Evolutionary conservation across 2,888 invertebrate genomes (phyloP).

Genomic region (Polylopha cassiicola): DNA sequence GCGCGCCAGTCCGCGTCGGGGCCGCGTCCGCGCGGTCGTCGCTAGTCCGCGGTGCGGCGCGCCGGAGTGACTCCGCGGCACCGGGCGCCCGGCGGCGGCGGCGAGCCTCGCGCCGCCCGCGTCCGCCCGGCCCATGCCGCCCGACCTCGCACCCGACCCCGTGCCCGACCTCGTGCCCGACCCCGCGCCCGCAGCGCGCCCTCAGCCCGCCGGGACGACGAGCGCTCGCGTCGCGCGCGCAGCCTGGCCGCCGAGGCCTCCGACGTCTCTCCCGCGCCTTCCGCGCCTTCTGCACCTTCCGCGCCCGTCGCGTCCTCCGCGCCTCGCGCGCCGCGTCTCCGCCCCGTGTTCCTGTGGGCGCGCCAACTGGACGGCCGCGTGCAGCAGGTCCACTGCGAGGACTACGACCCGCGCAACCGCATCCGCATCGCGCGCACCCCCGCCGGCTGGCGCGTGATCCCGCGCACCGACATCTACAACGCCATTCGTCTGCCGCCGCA

Average conservation of each 20-base stretch:
- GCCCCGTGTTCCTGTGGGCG: constrained; percentile 91
- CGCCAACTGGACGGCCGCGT: constrained; percentile 88
- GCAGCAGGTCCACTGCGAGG: constrained; percentile 90
- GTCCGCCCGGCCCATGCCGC: constrained; percentile 81
- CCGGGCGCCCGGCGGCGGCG: constrained; percentile 70
- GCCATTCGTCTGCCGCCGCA: constrained; percentile 55
- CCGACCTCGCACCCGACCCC: constrained; percentile 39
- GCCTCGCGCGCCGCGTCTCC: constrained; percentile 75
- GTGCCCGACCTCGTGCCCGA: constrained; percentile 41
- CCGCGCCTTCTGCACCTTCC: constrained; percentile 57
- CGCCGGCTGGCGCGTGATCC: constrained; percentile 89
- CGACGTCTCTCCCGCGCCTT: constrained; percentile 69
- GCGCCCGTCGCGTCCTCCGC: constrained; percentile 28
- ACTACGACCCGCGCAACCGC: constrained; percentile 90
- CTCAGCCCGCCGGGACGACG: constrained; percentile 79
- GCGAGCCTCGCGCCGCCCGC: constrained; percentile 73
- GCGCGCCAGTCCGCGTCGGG: constrained; percentile 66
- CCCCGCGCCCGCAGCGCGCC: too few species aligned
- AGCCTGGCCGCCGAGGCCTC: constrained; percentile 55
- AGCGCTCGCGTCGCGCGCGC: constrained; percentile 48
- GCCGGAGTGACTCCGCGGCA: constrained; percentile 69
- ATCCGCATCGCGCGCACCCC: constrained; percentile 89
- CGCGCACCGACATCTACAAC: constrained; percentile 82
- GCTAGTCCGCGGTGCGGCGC: constrained; percentile 64
- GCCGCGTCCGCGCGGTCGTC: constrained; percentile 74